Conservation (phyloP, 2,113 vertebrate species). For the Laticauda laticaudata region DNA sequence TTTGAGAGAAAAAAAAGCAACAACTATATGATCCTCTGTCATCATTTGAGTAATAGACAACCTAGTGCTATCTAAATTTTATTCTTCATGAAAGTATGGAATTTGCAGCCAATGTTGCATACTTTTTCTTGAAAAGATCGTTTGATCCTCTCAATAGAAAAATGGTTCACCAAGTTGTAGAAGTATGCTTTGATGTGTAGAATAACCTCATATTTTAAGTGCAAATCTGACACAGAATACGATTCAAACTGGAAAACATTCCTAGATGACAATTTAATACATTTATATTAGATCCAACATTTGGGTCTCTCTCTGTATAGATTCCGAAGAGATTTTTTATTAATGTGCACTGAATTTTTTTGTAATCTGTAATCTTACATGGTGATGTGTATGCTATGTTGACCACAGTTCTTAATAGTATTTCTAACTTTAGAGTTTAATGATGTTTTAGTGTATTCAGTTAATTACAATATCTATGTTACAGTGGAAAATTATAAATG, state of each 20-base stretch:
- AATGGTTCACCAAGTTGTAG: not conserved
- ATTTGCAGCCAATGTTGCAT: not conserved
- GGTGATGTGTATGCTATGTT: not conserved
- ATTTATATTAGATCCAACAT: not conserved
- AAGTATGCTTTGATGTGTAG: not conserved
- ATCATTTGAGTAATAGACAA: not conserved
- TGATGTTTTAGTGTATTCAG: not conserved
- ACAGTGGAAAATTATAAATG: not conserved
- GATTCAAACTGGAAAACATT: not conserved
- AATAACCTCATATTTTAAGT: not conserved
- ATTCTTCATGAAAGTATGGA: not conserved
- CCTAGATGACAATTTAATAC: not conserved
- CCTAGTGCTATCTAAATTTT: not conserved
- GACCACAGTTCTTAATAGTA: not conserved
- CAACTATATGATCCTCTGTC: not conserved
- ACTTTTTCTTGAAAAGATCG: not conserved
- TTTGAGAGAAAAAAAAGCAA: not conserved
- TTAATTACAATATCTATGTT: not conserved
- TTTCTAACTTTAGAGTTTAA: not conserved
- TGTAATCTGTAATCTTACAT: not conserved
- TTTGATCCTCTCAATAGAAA: not conserved
- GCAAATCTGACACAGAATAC: not conserved
- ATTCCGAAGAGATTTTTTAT: not conserved
- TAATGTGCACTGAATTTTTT: not conserved
- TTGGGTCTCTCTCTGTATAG: not conserved